Evolutionary conservation across 2,888 invertebrate genomes (phyloP).

Genomic region (Linnaemya vulpina): DNA sequence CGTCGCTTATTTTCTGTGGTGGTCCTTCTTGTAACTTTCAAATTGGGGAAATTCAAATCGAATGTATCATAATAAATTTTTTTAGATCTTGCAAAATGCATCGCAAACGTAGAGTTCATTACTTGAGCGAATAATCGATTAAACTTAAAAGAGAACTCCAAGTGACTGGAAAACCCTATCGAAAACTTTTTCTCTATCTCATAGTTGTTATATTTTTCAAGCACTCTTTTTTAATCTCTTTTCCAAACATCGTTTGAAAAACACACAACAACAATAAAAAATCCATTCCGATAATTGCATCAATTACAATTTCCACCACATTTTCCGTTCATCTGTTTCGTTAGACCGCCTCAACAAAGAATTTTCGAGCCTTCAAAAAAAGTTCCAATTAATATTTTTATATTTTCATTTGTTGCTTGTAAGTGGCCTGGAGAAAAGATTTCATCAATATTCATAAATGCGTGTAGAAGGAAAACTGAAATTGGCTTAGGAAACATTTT

Average conservation of each 20-base stretch:
- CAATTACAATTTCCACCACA: conserved; percentile 39
- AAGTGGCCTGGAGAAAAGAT: conserved; percentile 12
- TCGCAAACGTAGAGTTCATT: no score
- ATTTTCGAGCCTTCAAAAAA: not conserved
- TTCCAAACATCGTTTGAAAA: not conserved
- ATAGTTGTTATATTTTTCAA: not conserved
- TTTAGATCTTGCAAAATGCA: no score
- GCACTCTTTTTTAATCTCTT: not conserved
- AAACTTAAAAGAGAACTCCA: no score
- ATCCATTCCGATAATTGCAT: conserved; percentile 46
- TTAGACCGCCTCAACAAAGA: not conserved
- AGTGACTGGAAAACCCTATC: no score
- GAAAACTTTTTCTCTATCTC: no score
- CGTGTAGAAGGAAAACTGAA: conserved; percentile 23
- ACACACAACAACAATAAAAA: not conserved
- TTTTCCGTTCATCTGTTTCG: conserved; percentile 19
- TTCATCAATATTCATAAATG: conserved; percentile 66
- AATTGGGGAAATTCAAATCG: no score
- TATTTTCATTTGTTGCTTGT: not conserved
- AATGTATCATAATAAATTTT: no score
- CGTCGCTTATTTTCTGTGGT: no score
- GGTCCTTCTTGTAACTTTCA: no score
- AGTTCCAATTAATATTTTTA: conserved; percentile 10
- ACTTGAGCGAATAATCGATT: no score
- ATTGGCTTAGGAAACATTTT: conserved; percentile 24